Percentiles rank a stretch among this genome's conserved stretches.
phyloP scores from a whole-genome alignment of 2,113 vertebrate species.

The Trematomus loennbergii region DNA sequence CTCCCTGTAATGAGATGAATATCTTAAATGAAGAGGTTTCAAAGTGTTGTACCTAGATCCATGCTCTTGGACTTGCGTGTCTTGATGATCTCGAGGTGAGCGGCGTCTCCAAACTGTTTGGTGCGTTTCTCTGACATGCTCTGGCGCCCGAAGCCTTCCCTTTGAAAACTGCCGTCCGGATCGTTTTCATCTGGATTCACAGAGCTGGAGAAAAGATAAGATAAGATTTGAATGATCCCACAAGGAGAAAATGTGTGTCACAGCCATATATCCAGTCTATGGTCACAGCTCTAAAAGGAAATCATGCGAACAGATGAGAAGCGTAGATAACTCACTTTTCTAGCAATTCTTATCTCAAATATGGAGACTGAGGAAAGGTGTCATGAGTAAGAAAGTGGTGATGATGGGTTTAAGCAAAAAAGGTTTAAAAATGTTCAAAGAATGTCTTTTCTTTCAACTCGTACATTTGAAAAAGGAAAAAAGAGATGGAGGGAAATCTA shows the following conservation, averaged over 20 bases:
- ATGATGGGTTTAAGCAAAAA: background rate
- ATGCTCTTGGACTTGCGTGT: constrained; percentile 99
- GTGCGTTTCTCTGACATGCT: constrained; percentile 99
- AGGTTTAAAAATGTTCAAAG: too few species aligned
- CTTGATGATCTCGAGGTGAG: constrained; percentile 96
- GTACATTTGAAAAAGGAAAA: background rate
- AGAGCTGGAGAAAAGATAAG: constrained; percentile 77
- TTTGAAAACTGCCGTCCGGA: constrained; percentile 89
- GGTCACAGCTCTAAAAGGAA: too few species aligned
- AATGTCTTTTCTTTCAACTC: background rate
- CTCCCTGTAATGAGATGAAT: background rate
- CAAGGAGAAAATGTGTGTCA: constrained; percentile 1
- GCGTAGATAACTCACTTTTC: background rate
- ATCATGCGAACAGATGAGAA: background rate
- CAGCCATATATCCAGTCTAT: too few species aligned
- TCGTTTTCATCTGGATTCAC: constrained; percentile 88
- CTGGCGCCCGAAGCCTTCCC: constrained; percentile 98
- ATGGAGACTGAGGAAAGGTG: background rate
- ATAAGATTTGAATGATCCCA: background rate
- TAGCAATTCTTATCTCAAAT: background rate
- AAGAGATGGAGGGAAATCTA: background rate
- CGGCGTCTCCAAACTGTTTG: constrained; percentile 95
- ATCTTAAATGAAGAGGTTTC: too few species aligned
- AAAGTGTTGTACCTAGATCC: constrained; percentile 91
- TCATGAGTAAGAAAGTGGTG: background rate